Base-by-base conservation (phyloP, 1,140 invertebrate species). In the Venustaconcha ellipsiformis region DNA sequence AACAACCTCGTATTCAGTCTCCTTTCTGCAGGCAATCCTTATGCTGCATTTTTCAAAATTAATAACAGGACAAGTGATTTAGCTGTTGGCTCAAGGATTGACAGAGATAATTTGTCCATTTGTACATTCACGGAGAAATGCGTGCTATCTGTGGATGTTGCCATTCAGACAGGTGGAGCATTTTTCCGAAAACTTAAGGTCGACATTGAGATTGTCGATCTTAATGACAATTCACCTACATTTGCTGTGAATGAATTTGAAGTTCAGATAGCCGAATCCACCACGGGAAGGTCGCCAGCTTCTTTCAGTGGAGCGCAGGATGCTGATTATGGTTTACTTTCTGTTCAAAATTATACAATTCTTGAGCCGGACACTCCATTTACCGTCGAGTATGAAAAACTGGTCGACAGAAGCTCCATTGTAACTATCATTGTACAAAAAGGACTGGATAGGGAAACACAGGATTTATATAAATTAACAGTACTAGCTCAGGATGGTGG, bases 221-320 rank as follows among this genome's bases (percentile, higher is more conserved):
- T 95, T 80, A 98, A 99, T 88, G 97, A 98, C 89, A 97, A 98
- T 87, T 92, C 93, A 70, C 96, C 96, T 0, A 90, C 94, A 17
- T 97, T 97, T 87, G 92, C 93, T 14, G 67, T 70, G 17, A 70
- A n/a, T n/a, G n/a, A n/a, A n/a, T n/a, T n/a, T n/a, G n/a, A n/a
- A n/a, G n/a, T n/a, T n/a, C n/a, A n/a, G n/a, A n/a, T n/a, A n/a
- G n/a, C n/a, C n/a, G n/a, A n/a, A n/a, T n/a, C n/a, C n/a, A n/a
- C n/a, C n/a, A n/a, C n/a, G n/a, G n/a, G n/a, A n/a, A n/a, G n/a
- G n/a, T n/a, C n/a, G n/a, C n/a, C n/a, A n/a, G n/a, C n/a, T n/a
- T n/a, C n/a, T n/a, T n/a, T n/a, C n/a, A n/a, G n/a, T n/a, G n/a
- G n/a, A n/a, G n/a, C n/a, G n/a, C n/a, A n/a, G n/a, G n/a, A n/a